These are phyloP conservation scores for Teleopsis dalmanni DNA, from an alignment of 1,140 invertebrate species.

Conservation along the genomic window DNA sequence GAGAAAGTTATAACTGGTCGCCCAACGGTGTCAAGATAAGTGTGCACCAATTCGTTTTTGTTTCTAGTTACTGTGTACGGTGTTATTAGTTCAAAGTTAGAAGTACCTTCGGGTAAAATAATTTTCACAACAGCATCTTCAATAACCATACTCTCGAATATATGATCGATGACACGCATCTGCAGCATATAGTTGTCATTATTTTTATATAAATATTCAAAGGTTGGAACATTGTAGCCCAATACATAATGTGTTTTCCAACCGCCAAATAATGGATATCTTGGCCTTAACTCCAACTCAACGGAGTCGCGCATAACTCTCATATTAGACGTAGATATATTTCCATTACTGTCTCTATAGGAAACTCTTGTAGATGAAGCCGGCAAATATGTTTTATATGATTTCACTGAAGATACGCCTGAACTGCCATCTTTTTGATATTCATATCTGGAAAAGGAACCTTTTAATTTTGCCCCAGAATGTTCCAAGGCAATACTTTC, in stretches of 20 bases:
- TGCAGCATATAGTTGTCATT: slow-evolving; percentile 79
- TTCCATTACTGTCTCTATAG: slow-evolving; percentile 96
- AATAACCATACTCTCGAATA: slow-evolving; percentile 94
- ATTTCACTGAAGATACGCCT: slow-evolving; percentile 79
- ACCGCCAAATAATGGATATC: slow-evolving; percentile 97
- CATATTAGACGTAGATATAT: slow-evolving; percentile 97
- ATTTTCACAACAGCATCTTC: slow-evolving; percentile 86
- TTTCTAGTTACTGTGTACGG: slow-evolving; percentile 75
- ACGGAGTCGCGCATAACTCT: slow-evolving; percentile 80
- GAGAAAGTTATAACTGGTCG: slow-evolving; percentile 78
- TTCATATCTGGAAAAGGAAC: slow-evolving; percentile 92
- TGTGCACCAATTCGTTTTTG: slow-evolving; percentile 73
- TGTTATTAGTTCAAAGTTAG: slow-evolving; percentile 70
- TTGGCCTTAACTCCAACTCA: slow-evolving; percentile 86
- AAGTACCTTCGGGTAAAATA: slow-evolving; percentile 89
- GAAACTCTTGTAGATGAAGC: slow-evolving; percentile 80
- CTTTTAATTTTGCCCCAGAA: slow-evolving; percentile 85
- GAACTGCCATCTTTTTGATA: slow-evolving; percentile 84
- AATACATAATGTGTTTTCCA: slow-evolving; percentile 97
- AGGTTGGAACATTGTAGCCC: slow-evolving; percentile 96
- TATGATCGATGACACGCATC: slow-evolving; percentile 89
- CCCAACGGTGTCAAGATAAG: slow-evolving; percentile 93
- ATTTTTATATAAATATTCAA: slow-evolving; percentile 84
- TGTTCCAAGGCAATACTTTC: slow-evolving; percentile 89
- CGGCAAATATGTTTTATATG: slow-evolving; percentile 88